A percentile compares a stretch with the other conserved stretches of the same genome.
Evolutionary conservation across 2,888 invertebrate species (phyloP).

Genomic region (Muschampia plurimacula): DNA sequence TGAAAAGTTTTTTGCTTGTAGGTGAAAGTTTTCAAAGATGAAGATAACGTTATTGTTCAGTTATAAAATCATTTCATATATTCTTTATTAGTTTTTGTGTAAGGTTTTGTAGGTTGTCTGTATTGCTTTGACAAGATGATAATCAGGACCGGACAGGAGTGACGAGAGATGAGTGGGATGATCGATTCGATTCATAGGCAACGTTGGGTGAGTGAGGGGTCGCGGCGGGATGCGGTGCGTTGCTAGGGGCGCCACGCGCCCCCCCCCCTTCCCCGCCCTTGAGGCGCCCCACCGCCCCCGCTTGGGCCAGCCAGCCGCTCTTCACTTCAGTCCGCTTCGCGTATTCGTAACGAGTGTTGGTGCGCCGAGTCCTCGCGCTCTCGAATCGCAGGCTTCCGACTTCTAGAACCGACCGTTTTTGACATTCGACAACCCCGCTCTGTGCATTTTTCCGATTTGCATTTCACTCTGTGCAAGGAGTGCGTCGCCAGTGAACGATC

Average conservation of each 20-base stretch:
- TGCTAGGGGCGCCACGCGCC: conserved; percentile 49
- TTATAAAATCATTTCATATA: no score
- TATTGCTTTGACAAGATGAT: conserved; percentile 26
- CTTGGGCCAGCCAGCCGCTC: conserved; percentile 48
- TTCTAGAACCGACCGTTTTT: conserved; percentile 81
- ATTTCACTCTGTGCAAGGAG: conserved; percentile 77
- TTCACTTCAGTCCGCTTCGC: conserved; percentile 69
- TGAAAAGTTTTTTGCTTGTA: no score
- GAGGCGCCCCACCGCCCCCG: conserved; percentile 52
- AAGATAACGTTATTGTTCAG: no score
- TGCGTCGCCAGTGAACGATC: conserved; percentile 66
- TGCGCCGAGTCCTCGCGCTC: conserved; percentile 59
- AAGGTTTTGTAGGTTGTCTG: neutral
- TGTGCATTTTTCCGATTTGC: conserved; percentile 80
- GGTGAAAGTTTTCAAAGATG: no score
- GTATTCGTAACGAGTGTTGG: conserved; percentile 68
- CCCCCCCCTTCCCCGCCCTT: conserved; percentile 53
- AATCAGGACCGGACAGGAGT: neutral
- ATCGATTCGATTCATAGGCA: conserved; percentile 45
- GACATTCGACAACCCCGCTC: conserved; percentile 84
- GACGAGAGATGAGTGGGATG: conserved; percentile 28
- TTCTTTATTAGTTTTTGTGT: no score
- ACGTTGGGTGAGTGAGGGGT: conserved; percentile 49
- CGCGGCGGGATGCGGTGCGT: conserved; percentile 50
- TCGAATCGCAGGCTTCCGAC: conserved; percentile 74